phyloP scores from a whole-genome alignment of 2,113 vertebrate species.

The Cranoglanis bouderius region DNA sequence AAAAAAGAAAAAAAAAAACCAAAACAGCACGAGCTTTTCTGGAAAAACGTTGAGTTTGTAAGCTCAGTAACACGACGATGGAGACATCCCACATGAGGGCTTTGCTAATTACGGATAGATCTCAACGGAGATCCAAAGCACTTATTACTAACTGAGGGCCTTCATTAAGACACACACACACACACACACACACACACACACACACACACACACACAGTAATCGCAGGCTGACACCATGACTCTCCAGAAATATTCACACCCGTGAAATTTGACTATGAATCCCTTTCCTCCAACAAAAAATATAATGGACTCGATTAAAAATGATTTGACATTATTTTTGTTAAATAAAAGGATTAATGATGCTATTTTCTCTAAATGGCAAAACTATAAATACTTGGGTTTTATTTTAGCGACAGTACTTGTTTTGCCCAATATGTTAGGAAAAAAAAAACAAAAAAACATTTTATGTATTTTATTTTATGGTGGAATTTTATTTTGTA shows the following conservation, averaged over 20 bases:
- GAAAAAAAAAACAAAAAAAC: too few relatives aligned
- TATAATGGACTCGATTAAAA: too few relatives aligned
- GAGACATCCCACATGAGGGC: background rate
- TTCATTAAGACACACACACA: background rate
- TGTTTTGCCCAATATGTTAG: too few relatives aligned
- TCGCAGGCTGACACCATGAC: background rate
- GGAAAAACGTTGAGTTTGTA: background rate
- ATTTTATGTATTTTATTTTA: too few relatives aligned
- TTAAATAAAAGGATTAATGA: background rate
- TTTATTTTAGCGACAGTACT: background rate
- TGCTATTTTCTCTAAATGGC: background rate
- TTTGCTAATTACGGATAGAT: background rate
- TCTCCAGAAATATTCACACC: background rate
- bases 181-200: conserved; percentile 3
- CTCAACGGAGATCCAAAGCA: background rate
- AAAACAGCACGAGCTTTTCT: background rate
- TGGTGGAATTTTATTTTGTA: too few relatives aligned
- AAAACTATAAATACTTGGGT: background rate
- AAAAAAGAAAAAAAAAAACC: background rate
- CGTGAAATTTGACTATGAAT: background rate
- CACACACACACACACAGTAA: background rate
- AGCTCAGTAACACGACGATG: background rate
- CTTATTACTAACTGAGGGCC: background rate
- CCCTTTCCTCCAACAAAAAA: background rate
- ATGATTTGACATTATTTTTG: background rate